Base-by-base conservation (phyloP, 2,113 vertebrate genomes). In the Takifugu bimaculatus region DNA sequence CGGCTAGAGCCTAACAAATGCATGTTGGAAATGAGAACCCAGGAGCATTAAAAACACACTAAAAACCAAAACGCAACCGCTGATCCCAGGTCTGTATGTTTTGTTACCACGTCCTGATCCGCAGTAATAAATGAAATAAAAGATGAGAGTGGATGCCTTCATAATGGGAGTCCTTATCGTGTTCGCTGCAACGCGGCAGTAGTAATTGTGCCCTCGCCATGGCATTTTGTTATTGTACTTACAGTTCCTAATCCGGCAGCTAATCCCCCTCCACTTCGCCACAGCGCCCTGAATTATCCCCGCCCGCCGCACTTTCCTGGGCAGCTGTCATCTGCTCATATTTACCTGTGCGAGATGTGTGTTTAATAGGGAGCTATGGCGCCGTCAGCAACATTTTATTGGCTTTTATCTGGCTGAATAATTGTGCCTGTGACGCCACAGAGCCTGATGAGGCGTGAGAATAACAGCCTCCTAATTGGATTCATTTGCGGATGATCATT, bases 401-500 rank as follows among this genome's bases (percentile, higher is more conserved):
- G 43, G 62, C 43, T 61, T 48, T 50, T 39, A 3, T 13, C 51
- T 10, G 1, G 48, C 27, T 63, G 59, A 72, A 70, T 70, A 65
- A 79, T 48, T 61, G 54, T 50, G 60, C 63, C 64, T 65, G 35
- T 48, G 60, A 63, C 70, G 70, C 80, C 71, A 68, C 25, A 32
- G 57, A 55, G 73, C 67, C 72, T 68, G 49, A 62, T 61, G 68
- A 80, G 75, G 73, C 67, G 70, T 68, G 65, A 79, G 83, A 85
- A 75, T 82, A 84, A 82, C 82, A 80, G 67, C 39, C 52, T 43
- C 32, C 45, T 88, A 88, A 90, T 88, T 91, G 80, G 83, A 83
- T 88, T 89, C 73, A 87, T 85, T 87, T 86, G 73, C 70, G 78
- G 63, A 70, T 73, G 67, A 86, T 89, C 79, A 86, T 80, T 74